Evolutionary conservation across 2,113 vertebrate genomes (phyloP).

Genomic region (Phodopus roborovskii): DNA sequence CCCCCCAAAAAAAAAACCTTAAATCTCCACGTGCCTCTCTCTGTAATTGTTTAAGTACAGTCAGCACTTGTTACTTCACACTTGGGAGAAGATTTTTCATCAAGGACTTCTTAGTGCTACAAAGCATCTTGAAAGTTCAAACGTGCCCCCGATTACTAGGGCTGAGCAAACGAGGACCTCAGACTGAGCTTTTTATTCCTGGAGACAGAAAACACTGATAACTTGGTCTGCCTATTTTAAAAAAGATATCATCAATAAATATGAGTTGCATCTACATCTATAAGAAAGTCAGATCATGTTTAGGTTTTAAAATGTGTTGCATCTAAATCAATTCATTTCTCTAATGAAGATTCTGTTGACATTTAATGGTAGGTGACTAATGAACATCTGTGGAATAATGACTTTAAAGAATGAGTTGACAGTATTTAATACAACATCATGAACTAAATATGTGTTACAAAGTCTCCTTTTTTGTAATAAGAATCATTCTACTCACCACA

Average conservation of each 20-base stretch:
- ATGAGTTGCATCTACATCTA: conserved; percentile 53
- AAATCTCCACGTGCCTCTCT: not conserved
- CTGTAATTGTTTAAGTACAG: not conserved
- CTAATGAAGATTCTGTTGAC: conserved; percentile 63
- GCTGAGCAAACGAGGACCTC: not conserved
- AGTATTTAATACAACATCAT: conserved; percentile 51
- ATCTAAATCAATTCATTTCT: conserved; percentile 55
- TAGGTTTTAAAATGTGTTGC: not conserved
- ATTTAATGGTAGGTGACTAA: conserved; percentile 46
- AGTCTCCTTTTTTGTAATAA: conserved; percentile 48
- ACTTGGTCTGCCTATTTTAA: conserved; percentile 63
- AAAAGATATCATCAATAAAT: conserved; percentile 74
- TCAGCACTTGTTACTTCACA: not conserved
- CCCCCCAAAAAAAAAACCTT: too few species aligned
- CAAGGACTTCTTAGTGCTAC: not conserved
- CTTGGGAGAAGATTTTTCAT: not conserved
- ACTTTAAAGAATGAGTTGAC: conserved; percentile 64
- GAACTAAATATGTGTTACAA: conserved; percentile 59
- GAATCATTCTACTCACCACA: conserved; percentile 33
- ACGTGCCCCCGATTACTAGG: conserved; percentile 31
- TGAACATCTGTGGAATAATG: conserved; percentile 56
- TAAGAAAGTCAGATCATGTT: conserved; percentile 49
- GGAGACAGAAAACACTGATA: conserved; percentile 23
- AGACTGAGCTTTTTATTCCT: conserved; percentile 7
- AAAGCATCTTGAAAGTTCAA: not conserved